phyloP scores from a whole-genome alignment of 2,797 vertebrate species.

The Ceyx erithaca region DNA sequence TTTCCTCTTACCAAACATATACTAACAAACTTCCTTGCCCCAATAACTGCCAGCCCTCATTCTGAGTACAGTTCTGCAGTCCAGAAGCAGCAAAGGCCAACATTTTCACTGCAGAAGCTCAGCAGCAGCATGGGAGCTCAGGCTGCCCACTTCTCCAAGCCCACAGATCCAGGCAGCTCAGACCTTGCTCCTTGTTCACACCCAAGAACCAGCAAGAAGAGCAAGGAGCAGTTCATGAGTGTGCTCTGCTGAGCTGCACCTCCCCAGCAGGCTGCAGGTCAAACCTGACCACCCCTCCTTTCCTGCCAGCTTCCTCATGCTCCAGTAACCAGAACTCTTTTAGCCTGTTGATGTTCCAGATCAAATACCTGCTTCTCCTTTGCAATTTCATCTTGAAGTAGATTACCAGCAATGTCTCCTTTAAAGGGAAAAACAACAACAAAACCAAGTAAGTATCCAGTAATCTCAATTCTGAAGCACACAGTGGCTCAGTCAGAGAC shows the following conservation, averaged over 20 bases:
- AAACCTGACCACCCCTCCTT: neutral
- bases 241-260: neutral
- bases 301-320: neutral
- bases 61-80: neutral
- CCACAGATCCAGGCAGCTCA: neutral
- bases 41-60: rapidly evolving
- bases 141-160: neutral
- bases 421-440: neutral
- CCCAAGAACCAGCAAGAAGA: neutral
- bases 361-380: slow-evolving; percentile 90
- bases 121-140: neutral
- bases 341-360: neutral
- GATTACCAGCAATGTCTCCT: slow-evolving; percentile 84
- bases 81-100: neutral
- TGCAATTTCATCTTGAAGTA: slow-evolving; percentile 88
- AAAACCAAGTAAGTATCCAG: neutral
- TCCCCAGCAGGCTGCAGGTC: neutral
- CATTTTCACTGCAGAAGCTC: neutral
- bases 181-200: neutral
- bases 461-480: neutral
- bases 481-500: neutral
- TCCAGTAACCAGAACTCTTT: neutral
- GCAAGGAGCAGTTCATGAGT: neutral
- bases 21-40: neutral
- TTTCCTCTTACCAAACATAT: neutral